Evolutionary conservation across 2,797 vertebrate species (phyloP).

Genomic region (Rhinogobio ventralis): DNA sequence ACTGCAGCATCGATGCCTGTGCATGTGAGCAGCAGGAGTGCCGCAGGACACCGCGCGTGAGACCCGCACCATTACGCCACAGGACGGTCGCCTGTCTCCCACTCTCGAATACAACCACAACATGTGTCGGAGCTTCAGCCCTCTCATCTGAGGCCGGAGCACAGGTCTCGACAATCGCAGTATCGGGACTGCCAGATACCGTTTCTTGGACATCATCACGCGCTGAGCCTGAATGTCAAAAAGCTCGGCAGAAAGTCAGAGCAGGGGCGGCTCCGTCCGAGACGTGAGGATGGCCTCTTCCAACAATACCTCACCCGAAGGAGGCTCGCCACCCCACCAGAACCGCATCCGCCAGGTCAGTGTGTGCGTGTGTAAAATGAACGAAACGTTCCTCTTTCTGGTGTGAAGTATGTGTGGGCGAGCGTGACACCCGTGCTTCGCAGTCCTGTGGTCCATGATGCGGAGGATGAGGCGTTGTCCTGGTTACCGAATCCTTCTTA

Average conservation of each 20-base stretch:
- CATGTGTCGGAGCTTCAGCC: conserved; percentile 65
- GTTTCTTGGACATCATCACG: conserved; percentile 38
- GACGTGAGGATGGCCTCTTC: conserved; percentile 87
- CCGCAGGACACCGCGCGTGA: conserved; percentile 36
- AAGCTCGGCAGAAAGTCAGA: conserved; percentile 74
- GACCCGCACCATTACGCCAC: conserved; percentile 24
- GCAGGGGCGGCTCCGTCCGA: conserved; percentile 75
- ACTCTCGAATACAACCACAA: conserved; percentile 44
- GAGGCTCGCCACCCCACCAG: conserved; percentile 81
- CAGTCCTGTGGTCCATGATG: conserved; percentile 42
- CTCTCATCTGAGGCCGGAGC: conserved; percentile 67
- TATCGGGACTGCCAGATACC: conserved; percentile 53
- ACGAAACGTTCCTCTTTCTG: not conserved
- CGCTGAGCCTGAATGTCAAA: conserved; percentile 74
- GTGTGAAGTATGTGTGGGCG: conserved; percentile 25
- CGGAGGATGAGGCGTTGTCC: conserved; percentile 73
- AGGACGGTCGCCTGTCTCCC: conserved; percentile 19
- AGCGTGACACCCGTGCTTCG: conserved; percentile 9
- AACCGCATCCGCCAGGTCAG: conserved; percentile 91
- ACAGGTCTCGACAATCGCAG: conserved; percentile 62
- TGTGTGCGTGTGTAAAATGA: conserved; percentile 54
- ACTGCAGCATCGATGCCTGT: conserved; percentile 15
- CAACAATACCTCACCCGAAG: conserved; percentile 81
- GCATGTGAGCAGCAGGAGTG: conserved; percentile 9
- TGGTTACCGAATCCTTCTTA: conserved; percentile 50